Percentiles rank a stretch among this genome's conserved stretches.
These are phyloP conservation scores for Sebastes glaucus DNA, from an alignment of 2,797 vertebrate genomes.

Conservation along the genomic window DNA sequence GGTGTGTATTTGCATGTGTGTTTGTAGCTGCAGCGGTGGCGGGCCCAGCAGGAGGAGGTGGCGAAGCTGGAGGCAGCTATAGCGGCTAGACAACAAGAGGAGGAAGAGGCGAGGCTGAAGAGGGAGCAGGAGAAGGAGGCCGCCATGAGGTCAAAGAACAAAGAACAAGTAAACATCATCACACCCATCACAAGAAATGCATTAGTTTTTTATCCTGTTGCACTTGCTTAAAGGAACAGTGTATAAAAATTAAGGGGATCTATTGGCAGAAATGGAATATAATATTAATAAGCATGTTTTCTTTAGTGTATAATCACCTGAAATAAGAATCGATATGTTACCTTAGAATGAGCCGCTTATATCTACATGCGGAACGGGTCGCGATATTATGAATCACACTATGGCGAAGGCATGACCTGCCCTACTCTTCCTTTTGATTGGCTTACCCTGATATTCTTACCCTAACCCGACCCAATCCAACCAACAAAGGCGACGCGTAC, in stretches of 20 bases:
- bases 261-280: too few relatives aligned
- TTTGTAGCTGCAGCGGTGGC: constrained; percentile 89
- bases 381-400: too few relatives aligned
- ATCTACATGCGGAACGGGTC: too few relatives aligned
- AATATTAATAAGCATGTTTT: too few relatives aligned
- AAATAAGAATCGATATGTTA: too few relatives aligned
- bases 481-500: too few relatives aligned
- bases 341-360: too few relatives aligned
- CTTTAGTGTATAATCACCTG: too few relatives aligned
- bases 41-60: constrained; percentile 88
- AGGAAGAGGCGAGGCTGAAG: constrained; percentile 82
- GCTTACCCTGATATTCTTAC: too few relatives aligned
- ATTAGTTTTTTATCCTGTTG: not conserved
- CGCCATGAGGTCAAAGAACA: constrained; percentile 84
- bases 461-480: too few relatives aligned
- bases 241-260: fast-evolving
- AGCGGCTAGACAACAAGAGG: constrained; percentile 83
- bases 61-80: constrained; percentile 86
- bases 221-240: not conserved
- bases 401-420: too few relatives aligned
- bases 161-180: constrained; percentile 75
- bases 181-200: not conserved
- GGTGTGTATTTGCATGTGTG: constrained; percentile 39
- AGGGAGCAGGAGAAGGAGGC: constrained; percentile 83
- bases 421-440: too few relatives aligned